Base-by-base conservation (phyloP, 2,888 invertebrate species). In the Limnephilus marmoratus region DNA sequence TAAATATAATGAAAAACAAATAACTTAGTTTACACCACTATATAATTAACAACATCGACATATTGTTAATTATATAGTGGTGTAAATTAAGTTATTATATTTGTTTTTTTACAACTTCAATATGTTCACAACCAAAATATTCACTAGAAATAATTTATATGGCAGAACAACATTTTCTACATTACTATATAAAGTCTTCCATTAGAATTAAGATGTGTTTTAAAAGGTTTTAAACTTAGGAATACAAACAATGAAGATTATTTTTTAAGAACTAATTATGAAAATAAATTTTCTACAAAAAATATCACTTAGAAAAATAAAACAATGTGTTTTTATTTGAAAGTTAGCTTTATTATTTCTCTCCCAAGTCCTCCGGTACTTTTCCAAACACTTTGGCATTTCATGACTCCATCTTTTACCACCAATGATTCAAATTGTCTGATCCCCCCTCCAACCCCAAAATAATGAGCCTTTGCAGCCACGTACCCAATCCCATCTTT, bases 401-500 rank as follows among this genome's bases (percentile, higher is more conserved):
- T 94, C 94, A 98, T 97, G 83, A 95, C 94, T 41, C 95, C 95
- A 94, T 97, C 96, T 88, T 96, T 95, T 92, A 95, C 94, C 11
- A 99, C 94, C 90, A 96, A 95, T 85, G 96, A 95, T 95, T 98
- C 97, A 96, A 99, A 99, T 94, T 98, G 97, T 93, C 97, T 95
- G 82, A 97, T 96, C 18, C 98, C 97, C 90, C 99, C 99, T 18
- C 99, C 99, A 37, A 99, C 98, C 93, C 99, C 99, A 96, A 99
- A 99, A 95, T 99, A 99, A 95, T 98, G 97, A 24, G 97, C 97
- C 96, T 99, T 99, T 4, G 98, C 99, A 90, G 99, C 99, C 91
- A 99, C 95, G 95, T 97, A 97, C 93, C 96, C 96, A 85, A 95
- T 94, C 82, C 98, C 99, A 95, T 95, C 94, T 92, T 95, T 95